Evolutionary conservation across 1,140 invertebrate genomes (phyloP), one percentile per base, ranked within the genome.

Genomic region (Drosophila paulistorum): DNA sequence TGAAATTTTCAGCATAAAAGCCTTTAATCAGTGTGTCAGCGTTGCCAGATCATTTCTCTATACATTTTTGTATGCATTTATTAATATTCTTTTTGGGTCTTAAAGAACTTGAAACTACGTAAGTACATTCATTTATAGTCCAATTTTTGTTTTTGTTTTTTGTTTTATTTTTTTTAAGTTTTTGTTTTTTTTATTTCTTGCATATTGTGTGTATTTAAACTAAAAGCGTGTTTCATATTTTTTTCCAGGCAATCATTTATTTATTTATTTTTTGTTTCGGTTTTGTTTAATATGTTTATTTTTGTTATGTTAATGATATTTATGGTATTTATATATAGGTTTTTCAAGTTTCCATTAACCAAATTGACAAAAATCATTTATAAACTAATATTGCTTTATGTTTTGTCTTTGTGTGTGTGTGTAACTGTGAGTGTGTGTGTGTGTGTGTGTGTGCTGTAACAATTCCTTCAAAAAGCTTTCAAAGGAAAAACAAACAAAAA

Each of bases 361-460:
- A 83, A 87, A 87, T 87, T 87, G 84, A 87, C 85, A 72, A 74
- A 30, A 77, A 75, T 65, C 65, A 64, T 81, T 87, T 86, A 83
- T 68, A 39, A 87, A 87, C 83, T 87, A 87, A 89, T 87, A 87
- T 87, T 87, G 83, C 83, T 87, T 75, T 63, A 65, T 65, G 57
- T 83, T 65, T 35, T 30, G 30, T 30, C 57, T 63, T 66, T 69
- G 60, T 35, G 45, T 65, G 30, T 74, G 35, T 48, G 17, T 17
- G 17, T 17, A 62, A 13, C 33, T 14, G 7, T 61, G 55, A 63
- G 37, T 37, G 35, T 48, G 68, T 11, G 41, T 14, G n/a, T n/a
- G 7, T 61, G 55, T 68, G 37, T 42, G 62, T 76, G n/a, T 68
- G 74, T 81, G 80, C 73, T 77, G 54, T 62, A 83, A 83, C 74